A percentile compares a stretch with the other conserved stretches of the same genome.
Evolutionary conservation across 2,888 invertebrate species (phyloP).

Genomic region (Halictus ligatus): DNA sequence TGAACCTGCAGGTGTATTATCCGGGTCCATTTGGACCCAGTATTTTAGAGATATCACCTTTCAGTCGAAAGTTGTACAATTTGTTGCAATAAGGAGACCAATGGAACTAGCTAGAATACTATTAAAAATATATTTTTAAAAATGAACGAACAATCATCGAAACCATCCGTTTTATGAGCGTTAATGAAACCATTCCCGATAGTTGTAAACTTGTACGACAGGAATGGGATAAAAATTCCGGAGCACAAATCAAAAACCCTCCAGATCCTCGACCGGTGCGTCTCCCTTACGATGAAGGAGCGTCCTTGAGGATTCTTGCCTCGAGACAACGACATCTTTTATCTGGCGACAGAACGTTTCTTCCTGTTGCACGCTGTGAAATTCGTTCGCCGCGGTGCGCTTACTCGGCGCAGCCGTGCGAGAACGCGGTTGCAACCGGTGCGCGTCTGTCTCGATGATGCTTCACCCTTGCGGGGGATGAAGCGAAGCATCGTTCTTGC

Average conservation of each 20-base stretch:
- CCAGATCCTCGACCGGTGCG: background rate
- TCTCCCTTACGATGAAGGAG: background rate
- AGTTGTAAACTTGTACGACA: background rate
- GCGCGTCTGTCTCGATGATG: slow-evolving; percentile 38
- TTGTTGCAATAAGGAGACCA: no score
- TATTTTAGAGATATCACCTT: no score
- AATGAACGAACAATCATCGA: background rate
- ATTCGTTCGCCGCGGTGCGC: background rate
- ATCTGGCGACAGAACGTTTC: background rate
- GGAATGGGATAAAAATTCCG: background rate
- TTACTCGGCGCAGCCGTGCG: slow-evolving; percentile 21
- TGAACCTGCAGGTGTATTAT: no score
- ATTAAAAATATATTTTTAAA: no score
- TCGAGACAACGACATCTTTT: background rate
- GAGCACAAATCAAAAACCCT: background rate
- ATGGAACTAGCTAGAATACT: no score
- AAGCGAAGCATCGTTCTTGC: slow-evolving; percentile 44
- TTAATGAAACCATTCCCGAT: background rate
- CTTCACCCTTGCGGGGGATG: slow-evolving; percentile 35
- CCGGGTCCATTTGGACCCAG: no score
- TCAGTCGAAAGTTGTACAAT: no score
- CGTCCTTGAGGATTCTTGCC: background rate
- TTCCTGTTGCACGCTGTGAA: background rate
- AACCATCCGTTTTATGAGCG: no score
- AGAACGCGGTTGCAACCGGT: slow-evolving; percentile 31